phyloP scores from a whole-genome alignment of 2,797 vertebrate genomes.

The Champsocephalus gunnari region DNA sequence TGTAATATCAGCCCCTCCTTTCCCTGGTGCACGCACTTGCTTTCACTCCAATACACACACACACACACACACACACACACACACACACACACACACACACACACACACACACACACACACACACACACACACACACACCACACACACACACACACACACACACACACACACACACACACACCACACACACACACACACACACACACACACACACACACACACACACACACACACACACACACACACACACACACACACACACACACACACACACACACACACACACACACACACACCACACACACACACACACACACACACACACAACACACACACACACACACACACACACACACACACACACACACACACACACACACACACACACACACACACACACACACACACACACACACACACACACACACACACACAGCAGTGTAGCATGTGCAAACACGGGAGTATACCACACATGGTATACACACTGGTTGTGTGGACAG shows the following conservation, averaged over 20 bases:
- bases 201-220: neutral
- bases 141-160: neutral
- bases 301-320: neutral
- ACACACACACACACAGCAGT: neutral
- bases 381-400: conserved; percentile 1
- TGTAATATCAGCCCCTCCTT: conserved; percentile 28
- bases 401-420: neutral
- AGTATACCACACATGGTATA: neutral
- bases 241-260: conserved; percentile 1
- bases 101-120: conserved; percentile 3
- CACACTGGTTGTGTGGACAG: conserved; percentile 12
- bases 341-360: neutral
- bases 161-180: neutral
- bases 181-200: neutral
- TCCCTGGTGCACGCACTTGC: neutral
- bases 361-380: neutral
- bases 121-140: neutral
- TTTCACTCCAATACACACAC: neutral
- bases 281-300: neutral
- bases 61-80: neutral
- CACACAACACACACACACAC: neutral
- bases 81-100: neutral
- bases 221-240: neutral
- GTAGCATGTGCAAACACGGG: neutral
- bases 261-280: neutral